Evolutionary conservation across 1,140 invertebrate species (phyloP).

Genomic region (Drosophila melanica): DNA sequence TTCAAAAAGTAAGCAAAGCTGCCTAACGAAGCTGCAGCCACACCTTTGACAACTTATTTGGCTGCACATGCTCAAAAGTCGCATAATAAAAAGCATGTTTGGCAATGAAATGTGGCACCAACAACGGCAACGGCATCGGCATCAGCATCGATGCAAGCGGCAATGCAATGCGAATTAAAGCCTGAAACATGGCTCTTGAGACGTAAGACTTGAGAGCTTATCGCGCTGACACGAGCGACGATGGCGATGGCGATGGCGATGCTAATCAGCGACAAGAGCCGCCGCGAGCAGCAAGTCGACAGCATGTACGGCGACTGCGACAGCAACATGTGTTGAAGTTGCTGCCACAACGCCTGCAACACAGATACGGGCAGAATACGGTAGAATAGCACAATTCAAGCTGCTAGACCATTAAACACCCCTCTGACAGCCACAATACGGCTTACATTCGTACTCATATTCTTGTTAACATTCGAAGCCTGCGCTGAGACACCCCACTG

Average conservation of each 20-base stretch:
- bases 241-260: constrained; percentile 65
- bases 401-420: not conserved
- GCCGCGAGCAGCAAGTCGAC: constrained; percentile 47
- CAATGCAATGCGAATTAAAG: too few species aligned
- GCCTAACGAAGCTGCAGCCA: constrained; percentile 21
- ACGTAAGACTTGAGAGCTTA: constrained; percentile 39
- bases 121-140: constrained; percentile 7
- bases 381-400: not conserved
- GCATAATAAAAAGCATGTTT: constrained; percentile 74
- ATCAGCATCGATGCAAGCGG: constrained; percentile 6
- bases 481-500: not conserved
- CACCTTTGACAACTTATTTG: constrained; percentile 49
- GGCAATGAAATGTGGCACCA: constrained; percentile 74
- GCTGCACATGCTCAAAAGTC: constrained; percentile 8
- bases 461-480: too few species aligned
- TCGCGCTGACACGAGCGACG: constrained; percentile 60
- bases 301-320: constrained; percentile 14
- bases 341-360: constrained; percentile 12
- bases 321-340: constrained; percentile 61
- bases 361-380: not conserved
- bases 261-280: constrained; percentile 64
- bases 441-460: not conserved
- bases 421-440: not conserved
- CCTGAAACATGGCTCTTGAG: not conserved
- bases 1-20: not conserved